Percentiles rank a stretch among this genome's conserved stretches.
These are phyloP conservation scores for Melierax canorus DNA, from an alignment of 2,113 vertebrate genomes.

Conservation along the genomic window DNA sequence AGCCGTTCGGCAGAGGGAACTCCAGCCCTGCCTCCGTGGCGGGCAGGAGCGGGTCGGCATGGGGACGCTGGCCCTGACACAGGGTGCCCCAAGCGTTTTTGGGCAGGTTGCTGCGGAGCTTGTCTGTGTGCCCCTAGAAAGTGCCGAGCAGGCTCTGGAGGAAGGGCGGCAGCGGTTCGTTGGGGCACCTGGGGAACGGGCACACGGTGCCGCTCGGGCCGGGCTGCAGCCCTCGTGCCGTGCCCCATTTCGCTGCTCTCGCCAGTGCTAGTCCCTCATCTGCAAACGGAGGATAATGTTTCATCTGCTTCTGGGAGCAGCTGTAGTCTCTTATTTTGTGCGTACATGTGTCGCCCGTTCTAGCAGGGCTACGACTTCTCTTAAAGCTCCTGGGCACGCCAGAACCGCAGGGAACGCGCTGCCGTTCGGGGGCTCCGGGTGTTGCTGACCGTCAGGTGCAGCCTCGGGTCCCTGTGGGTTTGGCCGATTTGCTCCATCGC, in stretches of 20 bases:
- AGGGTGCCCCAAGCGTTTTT: rapidly evolving
- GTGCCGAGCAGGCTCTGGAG: rapidly evolving
- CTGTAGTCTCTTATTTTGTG: neutral
- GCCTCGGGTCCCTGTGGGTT: rapidly evolving
- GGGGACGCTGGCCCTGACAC: rapidly evolving
- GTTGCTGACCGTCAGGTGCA: neutral
- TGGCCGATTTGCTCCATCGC: neutral
- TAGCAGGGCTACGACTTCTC: neutral
- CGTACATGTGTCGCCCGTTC: neutral
- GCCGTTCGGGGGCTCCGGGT: rapidly evolving
- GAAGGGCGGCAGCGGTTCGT: no score
- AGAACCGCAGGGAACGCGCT: rapidly evolving
- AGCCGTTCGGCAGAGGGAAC: neutral
- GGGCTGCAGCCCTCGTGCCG: neutral
- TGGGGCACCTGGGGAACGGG: rapidly evolving
- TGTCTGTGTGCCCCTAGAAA: rapidly evolving
- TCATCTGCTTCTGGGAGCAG: neutral
- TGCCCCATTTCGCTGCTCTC: neutral
- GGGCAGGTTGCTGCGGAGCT: neutral
- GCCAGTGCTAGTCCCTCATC: neutral
- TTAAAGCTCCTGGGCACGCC: neutral
- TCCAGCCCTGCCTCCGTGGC: neutral
- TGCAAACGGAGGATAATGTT: rapidly evolving
- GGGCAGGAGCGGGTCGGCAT: neutral
- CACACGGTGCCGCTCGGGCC: rapidly evolving